Base-by-base conservation (phyloP, 2,888 invertebrate species). In the Troides aeacus region DNA sequence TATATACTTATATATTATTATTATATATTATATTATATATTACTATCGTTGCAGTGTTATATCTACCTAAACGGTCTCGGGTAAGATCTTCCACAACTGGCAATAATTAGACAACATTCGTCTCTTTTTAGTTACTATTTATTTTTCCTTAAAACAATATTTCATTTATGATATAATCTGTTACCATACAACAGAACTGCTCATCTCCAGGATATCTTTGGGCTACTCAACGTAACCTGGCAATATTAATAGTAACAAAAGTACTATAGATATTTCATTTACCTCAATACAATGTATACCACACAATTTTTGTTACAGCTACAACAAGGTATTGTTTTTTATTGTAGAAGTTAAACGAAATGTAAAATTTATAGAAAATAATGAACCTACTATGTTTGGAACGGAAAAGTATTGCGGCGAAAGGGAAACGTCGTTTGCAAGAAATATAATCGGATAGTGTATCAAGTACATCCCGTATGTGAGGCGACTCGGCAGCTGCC, bases 381-480 rank as follows among this genome's bases (percentile, higher is more conserved):
- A 15, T 39, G 42, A 59, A 76, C 78, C 77, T 72, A 79, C 73
- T 72, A 72, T 17, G 73, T 76, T 50, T 42, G 72, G 66, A 21
- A 75, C 74, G 17, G 73, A 72, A 60, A 89, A 89, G 66, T 79
- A 79, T 1, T 74, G 70, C 0, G 84, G 83, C 0, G 78, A 70
- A 0, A 84, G 21, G 0, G 64, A 64, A 57, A 79, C 77, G 3
- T 69, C 62, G 58, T 71, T 81, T 2, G 81, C 73, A 2, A 84
- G 46, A n/a, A 79, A 78, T 66, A 82, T 82, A 0, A 93, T 72
- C 0, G 87, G 81, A 23, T 88, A 85, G 74, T 94, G 94, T 0
- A 92, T 81, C 5, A 94, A 71, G 72, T 93, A 94, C 86, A 94
- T 93, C 2, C 93, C 92, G 68, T 93, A 94, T 0, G 93, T 93